Evolutionary conservation across 2,797 vertebrate species (phyloP).

Genomic region (Ctenopoma kingsleyae): DNA sequence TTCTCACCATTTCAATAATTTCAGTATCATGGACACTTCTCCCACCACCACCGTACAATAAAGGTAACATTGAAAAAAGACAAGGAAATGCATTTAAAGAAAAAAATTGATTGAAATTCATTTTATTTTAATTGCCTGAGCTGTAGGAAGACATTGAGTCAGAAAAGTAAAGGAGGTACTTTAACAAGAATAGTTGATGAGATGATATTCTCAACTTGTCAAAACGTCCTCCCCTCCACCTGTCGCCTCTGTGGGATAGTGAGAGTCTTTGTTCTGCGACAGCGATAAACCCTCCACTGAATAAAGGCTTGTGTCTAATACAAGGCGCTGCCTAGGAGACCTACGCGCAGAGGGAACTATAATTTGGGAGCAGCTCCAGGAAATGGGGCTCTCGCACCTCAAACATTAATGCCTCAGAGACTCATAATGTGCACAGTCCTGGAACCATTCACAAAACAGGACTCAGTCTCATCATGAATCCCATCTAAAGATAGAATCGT

Average conservation of each 20-base stretch:
- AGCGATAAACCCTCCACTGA: slow-evolving; percentile 32
- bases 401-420: slow-evolving; percentile 59
- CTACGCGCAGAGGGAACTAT: slow-evolving; percentile 34
- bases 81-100: slow-evolving; percentile 10
- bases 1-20: slow-evolving; percentile 11
- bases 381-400: slow-evolving; percentile 55
- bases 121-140: no score
- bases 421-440: slow-evolving; percentile 55
- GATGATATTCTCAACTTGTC: slow-evolving; percentile 40
- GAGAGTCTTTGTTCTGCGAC: slow-evolving; percentile 58
- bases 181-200: slow-evolving; percentile 50
- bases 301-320: slow-evolving; percentile 56
- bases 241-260: slow-evolving; percentile 58
- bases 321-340: slow-evolving; percentile 45
- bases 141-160: background rate
- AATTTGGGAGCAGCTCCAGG: slow-evolving; percentile 56
- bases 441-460: slow-evolving; percentile 69
- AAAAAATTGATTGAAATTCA: background rate
- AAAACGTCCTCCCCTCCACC: slow-evolving; percentile 50
- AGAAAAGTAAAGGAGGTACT: slow-evolving; percentile 6
- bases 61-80: background rate
- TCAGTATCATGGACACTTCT: background rate
- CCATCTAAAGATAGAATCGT: slow-evolving; percentile 70
- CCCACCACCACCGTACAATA: slow-evolving; percentile 1
- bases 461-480: slow-evolving; percentile 50